Percentiles rank a stretch among this genome's conserved stretches.
These are phyloP conservation scores for Eidolon dupreanum DNA, from an alignment of 2,797 vertebrate genomes.

Conservation along the genomic window DNA sequence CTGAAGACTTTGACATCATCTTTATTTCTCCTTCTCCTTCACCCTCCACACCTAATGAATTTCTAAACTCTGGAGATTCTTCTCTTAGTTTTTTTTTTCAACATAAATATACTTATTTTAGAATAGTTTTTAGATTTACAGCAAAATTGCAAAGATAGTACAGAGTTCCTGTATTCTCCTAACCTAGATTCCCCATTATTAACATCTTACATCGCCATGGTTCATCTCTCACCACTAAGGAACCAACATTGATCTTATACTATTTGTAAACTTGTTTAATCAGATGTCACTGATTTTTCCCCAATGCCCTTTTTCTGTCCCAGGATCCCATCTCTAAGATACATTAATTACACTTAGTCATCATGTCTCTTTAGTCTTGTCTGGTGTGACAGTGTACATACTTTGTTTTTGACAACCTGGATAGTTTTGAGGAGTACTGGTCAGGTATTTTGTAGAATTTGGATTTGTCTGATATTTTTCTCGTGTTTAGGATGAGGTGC, in stretches of 20 bases:
- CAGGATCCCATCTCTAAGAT: neutral
- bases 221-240: neutral
- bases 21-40: neutral
- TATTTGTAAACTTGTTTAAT: too few relatives aligned
- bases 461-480: neutral
- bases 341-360: neutral
- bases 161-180: neutral
- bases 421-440: neutral
- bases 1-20: neutral
- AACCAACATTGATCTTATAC: accelerated
- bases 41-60: neutral
- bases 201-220: neutral
- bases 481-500: neutral
- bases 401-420: neutral
- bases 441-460: neutral
- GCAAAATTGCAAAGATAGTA: neutral
- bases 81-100: neutral
- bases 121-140: neutral
- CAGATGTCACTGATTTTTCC: neutral
- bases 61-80: neutral
- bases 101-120: neutral
- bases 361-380: neutral
- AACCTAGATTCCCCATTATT: neutral
- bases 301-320: neutral
- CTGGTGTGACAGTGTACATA: too few relatives aligned